A percentile compares a stretch with the other conserved stretches of the same genome.
phyloP scores from a whole-genome alignment of 2,888 invertebrate species.

The Darwinula stevensoni region DNA sequence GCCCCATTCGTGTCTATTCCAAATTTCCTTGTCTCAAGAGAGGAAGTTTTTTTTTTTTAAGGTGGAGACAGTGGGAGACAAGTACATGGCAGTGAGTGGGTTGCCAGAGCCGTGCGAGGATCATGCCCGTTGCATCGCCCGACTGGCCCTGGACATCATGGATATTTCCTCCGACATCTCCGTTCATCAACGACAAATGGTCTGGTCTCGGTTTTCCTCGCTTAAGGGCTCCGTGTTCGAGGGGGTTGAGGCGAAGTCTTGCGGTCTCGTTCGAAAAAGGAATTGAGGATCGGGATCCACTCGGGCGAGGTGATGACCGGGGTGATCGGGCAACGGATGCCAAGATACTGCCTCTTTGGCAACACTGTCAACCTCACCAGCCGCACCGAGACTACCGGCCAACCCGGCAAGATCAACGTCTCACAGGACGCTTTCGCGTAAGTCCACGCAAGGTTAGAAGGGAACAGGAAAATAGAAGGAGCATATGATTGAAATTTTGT shows the following conservation, averaged over 20 bases:
- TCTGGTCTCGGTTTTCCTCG: too few species aligned
- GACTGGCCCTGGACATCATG: conserved; percentile 79
- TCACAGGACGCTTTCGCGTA: conserved; percentile 73
- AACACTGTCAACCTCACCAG: conserved; percentile 82
- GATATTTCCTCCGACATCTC: too few species aligned
- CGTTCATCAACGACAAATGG: too few species aligned
- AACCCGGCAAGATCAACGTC: conserved; percentile 60
- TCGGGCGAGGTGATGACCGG: conserved; percentile 82
- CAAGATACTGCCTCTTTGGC: conserved; percentile 69
- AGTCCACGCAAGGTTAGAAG: too few species aligned
- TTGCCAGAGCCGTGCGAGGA: conserved; percentile 64
- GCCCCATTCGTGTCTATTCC: not conserved
- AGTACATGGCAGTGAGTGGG: conserved; percentile 92
- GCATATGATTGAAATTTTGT: not conserved
- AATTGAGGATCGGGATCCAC: conserved; percentile 76
- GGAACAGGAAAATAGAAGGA: not conserved
- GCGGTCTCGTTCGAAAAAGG: too few species aligned
- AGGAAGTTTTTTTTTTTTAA: conserved; percentile 15
- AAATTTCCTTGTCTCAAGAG: not conserved
- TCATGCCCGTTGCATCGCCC: conserved; percentile 69
- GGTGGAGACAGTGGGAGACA: conserved; percentile 94
- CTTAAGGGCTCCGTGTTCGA: too few species aligned
- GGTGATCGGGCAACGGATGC: conserved; percentile 79
- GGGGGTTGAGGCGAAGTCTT: too few species aligned
- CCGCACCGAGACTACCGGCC: conserved; percentile 71